A percentile compares a stretch with the other conserved stretches of the same genome.
phyloP scores from a whole-genome alignment of 2,113 vertebrate species.

The Melierax canorus region DNA sequence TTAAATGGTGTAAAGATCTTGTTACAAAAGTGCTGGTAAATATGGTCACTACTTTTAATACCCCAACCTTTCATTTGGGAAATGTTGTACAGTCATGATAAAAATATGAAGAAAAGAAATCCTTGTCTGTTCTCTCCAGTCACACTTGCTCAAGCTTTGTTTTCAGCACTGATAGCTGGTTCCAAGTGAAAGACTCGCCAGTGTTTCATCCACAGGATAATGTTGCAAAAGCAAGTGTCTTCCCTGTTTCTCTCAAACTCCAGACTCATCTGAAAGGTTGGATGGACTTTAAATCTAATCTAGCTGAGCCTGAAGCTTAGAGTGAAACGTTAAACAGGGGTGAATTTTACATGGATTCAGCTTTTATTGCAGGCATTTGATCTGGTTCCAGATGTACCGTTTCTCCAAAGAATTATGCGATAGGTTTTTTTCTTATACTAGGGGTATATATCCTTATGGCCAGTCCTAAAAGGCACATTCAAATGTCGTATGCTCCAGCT shows the following conservation, averaged over 20 bases:
- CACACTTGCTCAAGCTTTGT: not conserved
- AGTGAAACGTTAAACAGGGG: not conserved
- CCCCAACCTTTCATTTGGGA: not conserved
- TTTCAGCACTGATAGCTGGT: not conserved
- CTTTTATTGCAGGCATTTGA: constrained; percentile 28
- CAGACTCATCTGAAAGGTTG: not conserved
- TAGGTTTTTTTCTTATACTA: not conserved
- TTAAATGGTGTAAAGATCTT: not conserved
- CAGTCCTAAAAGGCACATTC: not conserved
- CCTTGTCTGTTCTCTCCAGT: not conserved
- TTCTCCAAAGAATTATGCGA: not conserved
- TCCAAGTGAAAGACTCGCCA: not conserved
- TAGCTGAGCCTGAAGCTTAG: not conserved
- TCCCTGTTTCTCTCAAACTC: not conserved
- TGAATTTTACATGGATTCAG: not conserved
- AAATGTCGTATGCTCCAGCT: not conserved
- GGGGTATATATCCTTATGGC: not conserved
- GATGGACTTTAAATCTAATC: not conserved
- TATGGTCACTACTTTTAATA: not conserved
- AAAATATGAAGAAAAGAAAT: not conserved
- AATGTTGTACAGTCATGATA: not conserved
- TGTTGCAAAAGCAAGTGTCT: not conserved
- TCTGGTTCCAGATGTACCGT: not conserved
- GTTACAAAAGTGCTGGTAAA: not conserved
- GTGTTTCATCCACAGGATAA: not conserved